Base-by-base conservation (phyloP, 2,888 invertebrate species). In the Aleiodes leptofemur region DNA sequence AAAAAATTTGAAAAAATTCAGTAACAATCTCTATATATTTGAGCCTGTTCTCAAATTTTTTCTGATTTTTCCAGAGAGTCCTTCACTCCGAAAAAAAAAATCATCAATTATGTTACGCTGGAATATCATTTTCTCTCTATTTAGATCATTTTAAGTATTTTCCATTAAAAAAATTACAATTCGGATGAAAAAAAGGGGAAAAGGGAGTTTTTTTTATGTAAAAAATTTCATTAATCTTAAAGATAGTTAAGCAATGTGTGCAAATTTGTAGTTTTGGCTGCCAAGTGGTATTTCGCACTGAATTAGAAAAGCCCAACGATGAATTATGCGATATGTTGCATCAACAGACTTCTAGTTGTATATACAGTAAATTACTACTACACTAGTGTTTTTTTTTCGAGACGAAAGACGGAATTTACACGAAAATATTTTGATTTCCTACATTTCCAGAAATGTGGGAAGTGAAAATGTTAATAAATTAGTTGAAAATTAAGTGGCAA, bases 271-370 rank as follows among this genome's bases (percentile, higher is more conserved):
- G 16, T 31, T n/a, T 23, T 23, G 31, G 72, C 14, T 64, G 72
- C 72, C 72, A 72, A 72, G 61, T 50, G 34, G 31, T 72, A 34
- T 72, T 64, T 53, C 55, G 64, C 64, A 34, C 61, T 53, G 61
- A 48, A 16, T 64, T 38, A n/a, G 61, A 61, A 53, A 72, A 51
- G 34, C 34, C 72, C 14, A 38, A 16, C 51, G 23, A 72, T 72
- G 72, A 72, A 53, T 72, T 72, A 72, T 72, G 53, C 31, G 56
- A 23, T 34, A 72, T 29, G 11, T 50, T 53, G 53, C 64, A 64
- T 61, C 59, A 38, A 61, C 59, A 61, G 34, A 61, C 14, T 34
- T 14, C 23, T 9, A 14, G n/a, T 34, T 34, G 59, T n/a, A n/a
- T 61, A 61, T 34, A 61, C 59, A 23, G 23, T 31, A 8, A 38